Base-by-base conservation (phyloP, 2,888 invertebrate species). In the Xiphydria camelus region DNA sequence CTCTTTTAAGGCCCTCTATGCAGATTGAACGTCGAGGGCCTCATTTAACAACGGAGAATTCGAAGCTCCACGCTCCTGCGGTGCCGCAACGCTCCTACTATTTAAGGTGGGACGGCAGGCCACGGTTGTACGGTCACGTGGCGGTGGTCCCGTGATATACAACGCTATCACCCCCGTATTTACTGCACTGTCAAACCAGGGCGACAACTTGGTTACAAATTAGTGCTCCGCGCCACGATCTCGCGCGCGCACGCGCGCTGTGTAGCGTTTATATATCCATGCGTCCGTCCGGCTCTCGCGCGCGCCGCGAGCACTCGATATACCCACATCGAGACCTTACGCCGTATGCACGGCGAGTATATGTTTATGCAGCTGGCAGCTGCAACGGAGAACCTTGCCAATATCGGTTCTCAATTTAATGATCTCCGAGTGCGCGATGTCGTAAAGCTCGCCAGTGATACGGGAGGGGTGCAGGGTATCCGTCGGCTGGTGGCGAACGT, bases 191-290 rank as follows among this genome's bases (percentile, higher is more conserved):
- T 73, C 71, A 73, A 72, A 73, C 70, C 68, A 66, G 66, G 66
- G 66, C 68, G 73, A 73, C 73, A 73, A 73, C 72, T 72, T 66
- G 70, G 70, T 70, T 71, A 72, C 73, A 73, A 74, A 74, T 73
- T 71, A 73, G 70, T 68, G 67, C 66, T 67, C 62, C 63, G 59
- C 66, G 62, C 58, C 60, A 61, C 55, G 55, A 57, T 51, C 50
- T 55, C 45, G 51, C 45, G 57, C 55, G 52, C 59, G 55, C 58
- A 49, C 53, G 49, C 53, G 57, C 23, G 23, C 23, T 23, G 7
- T 23, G 7, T 23, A 23, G 36, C 40, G 37, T 43, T 40, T 47
- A 39, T 49, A 12, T 39, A 46, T 45, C 47, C 29, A 29, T n/a
- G 29, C 12, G 29, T 29, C 12, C 29, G 29, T 48, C 45, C 41